Evolutionary conservation across 2,888 invertebrate genomes (phyloP).

Genomic region (Tipula helvola): DNA sequence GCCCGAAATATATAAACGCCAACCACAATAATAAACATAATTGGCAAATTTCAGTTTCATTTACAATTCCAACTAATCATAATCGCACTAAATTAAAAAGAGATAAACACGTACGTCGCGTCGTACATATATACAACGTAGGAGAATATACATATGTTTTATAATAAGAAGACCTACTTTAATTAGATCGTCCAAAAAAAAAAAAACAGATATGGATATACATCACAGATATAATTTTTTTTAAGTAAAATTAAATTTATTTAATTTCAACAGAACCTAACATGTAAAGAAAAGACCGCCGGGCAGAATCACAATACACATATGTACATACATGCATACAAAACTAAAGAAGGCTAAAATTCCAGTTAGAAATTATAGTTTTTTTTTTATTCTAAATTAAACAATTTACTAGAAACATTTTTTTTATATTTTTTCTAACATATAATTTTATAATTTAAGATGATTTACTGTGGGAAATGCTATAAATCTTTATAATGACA

Average conservation of each 20-base stretch:
- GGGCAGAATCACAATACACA: not conserved
- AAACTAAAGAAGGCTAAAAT: not conserved
- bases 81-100: not conserved
- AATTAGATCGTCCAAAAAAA: not conserved
- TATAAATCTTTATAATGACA: constrained; percentile 8
- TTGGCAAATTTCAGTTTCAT: not conserved
- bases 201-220: not conserved
- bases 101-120: not conserved
- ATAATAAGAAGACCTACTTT: not conserved
- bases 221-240: not conserved
- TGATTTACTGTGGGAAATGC: constrained; percentile 9
- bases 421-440: not conserved
- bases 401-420: not conserved
- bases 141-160: not conserved
- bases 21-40: not conserved
- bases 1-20: not conserved
- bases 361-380: not conserved
- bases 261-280: not conserved
- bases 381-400: not conserved
- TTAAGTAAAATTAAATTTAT: constrained; percentile 7
- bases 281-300: not conserved
- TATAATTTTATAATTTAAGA: not conserved
- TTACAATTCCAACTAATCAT: not conserved
- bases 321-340: not conserved
- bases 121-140: not conserved